These are phyloP conservation scores for Tethea ocularis DNA, from an alignment of 2,888 invertebrate genomes.

Conservation along the genomic window DNA sequence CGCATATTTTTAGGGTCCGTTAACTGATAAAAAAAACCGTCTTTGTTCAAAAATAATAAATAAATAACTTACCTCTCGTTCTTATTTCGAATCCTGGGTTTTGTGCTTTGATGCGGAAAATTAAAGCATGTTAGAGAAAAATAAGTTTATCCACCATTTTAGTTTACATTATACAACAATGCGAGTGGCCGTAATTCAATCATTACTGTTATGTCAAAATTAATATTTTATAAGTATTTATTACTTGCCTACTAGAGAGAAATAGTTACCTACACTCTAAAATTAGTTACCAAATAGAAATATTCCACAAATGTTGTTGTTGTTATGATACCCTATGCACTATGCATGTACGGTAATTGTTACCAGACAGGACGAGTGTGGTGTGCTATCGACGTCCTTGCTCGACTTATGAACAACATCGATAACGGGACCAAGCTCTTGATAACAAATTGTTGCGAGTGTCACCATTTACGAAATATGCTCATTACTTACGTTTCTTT, in stretches of 20 bases:
- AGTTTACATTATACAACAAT: background rate
- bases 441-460: constrained; percentile 52
- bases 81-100: background rate
- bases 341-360: constrained; percentile 28
- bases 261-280: too few species aligned
- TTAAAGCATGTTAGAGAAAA: background rate
- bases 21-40: background rate
- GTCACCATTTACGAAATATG: constrained; percentile 28
- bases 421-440: constrained; percentile 57
- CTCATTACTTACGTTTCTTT: constrained; percentile 13
- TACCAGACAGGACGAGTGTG: constrained; percentile 48
- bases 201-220: background rate
- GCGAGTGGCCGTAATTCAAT: background rate
- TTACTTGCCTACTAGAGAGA: too few species aligned
- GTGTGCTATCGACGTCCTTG: constrained; percentile 68
- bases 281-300: too few species aligned
- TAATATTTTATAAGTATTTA: too few species aligned
- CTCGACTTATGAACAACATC: constrained; percentile 64
- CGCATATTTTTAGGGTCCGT: background rate
- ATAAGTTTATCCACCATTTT: background rate
- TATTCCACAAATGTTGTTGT: background rate
- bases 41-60: background rate
- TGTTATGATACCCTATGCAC: background rate
- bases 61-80: background rate
- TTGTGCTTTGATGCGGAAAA: background rate